Conservation (phyloP, 2,113 vertebrate species). For the Jaculus jaculus region DNA sequence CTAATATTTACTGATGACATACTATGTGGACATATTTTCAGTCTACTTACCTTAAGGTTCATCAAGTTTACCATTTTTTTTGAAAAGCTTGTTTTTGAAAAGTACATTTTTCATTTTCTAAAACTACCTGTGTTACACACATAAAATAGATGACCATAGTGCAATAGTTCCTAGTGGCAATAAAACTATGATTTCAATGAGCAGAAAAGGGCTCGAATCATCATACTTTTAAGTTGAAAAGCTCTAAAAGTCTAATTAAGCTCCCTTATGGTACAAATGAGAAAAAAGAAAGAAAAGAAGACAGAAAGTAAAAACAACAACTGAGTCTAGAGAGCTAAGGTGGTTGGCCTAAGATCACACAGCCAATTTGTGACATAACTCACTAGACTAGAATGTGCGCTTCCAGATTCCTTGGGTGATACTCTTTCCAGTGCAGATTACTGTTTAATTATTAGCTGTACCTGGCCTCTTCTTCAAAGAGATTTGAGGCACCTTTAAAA, state of each 20-base stretch:
- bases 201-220: background rate
- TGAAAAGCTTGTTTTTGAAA: background rate
- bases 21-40: background rate
- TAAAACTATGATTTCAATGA: background rate
- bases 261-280: background rate
- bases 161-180: background rate
- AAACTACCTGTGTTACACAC: background rate
- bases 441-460: background rate
- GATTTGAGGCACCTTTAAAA: slow-evolving; percentile 21
- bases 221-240: slow-evolving; percentile 7
- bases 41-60: background rate
- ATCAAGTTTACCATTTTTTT: slow-evolving; percentile 1
- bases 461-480: background rate
- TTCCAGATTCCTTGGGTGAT: background rate
- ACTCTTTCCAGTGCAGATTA: background rate
- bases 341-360: background rate
- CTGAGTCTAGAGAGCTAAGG: background rate
- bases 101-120: slow-evolving; percentile 2
- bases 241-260: background rate
- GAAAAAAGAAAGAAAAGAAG: background rate
- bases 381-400: background rate
- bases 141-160: background rate
- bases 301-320: background rate
- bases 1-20: background rate
- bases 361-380: background rate